Evolutionary conservation across 1,140 invertebrate species (phyloP).

Genomic region (Ladona fulva): DNA sequence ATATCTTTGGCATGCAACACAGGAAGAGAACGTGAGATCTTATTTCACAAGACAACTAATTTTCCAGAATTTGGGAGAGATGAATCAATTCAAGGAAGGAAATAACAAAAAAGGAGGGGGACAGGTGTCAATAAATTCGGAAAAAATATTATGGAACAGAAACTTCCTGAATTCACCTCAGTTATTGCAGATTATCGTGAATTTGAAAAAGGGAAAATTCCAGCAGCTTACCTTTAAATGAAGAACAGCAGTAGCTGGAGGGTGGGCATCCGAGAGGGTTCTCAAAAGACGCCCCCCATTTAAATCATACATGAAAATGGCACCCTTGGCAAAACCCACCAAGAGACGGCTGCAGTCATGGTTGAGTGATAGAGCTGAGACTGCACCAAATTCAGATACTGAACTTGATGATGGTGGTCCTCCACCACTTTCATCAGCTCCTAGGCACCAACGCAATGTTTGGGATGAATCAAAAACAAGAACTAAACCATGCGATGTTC

Average conservation of each 20-base stretch:
- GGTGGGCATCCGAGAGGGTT: constrained; percentile 74
- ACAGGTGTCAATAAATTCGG: too few relatives aligned
- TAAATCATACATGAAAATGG: constrained; percentile 75
- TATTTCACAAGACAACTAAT: too few relatives aligned
- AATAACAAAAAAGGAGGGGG: too few relatives aligned
- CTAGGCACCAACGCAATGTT: constrained; percentile 71
- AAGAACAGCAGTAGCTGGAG: constrained; percentile 76
- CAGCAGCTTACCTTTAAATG: constrained; percentile 64
- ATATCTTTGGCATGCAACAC: too few relatives aligned
- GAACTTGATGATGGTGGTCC: not conserved
- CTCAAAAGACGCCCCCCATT: constrained; percentile 62
- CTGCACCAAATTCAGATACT: constrained; percentile 45
- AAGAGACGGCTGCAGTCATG: constrained; percentile 75
- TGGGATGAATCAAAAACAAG: constrained; percentile 80
- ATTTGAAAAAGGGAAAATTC: not conserved
- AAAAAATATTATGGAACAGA: too few relatives aligned
- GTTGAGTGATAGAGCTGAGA: constrained; percentile 79
- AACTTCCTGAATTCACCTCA: too few relatives aligned
- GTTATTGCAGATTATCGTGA: too few relatives aligned
- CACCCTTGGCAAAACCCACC: constrained; percentile 78
- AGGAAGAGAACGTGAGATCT: too few relatives aligned
- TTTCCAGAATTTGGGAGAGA: too few relatives aligned
- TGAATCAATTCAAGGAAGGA: too few relatives aligned
- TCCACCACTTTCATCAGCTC: constrained; percentile 51
- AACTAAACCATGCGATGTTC: constrained; percentile 86